These are phyloP conservation scores for Prunella fulvescens DNA, from an alignment of 2,113 vertebrate species.

Conservation along the genomic window DNA sequence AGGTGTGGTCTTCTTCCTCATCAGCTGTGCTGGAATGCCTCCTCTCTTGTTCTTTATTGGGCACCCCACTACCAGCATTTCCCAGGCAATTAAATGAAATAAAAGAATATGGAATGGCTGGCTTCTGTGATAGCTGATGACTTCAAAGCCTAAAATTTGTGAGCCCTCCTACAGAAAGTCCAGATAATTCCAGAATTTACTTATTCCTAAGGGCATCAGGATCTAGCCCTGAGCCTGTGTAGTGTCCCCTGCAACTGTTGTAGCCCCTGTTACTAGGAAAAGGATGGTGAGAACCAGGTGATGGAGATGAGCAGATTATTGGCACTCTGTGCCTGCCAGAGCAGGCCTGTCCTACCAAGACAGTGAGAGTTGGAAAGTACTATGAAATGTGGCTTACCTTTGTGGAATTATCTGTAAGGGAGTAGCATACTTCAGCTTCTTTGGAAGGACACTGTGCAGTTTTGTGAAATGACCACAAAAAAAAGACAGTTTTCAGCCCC, in stretches of 20 bases:
- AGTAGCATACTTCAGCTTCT: background rate
- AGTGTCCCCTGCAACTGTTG: background rate
- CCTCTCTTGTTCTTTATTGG: background rate
- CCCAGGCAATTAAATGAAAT: background rate
- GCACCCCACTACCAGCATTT: background rate
- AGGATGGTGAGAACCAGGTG: background rate
- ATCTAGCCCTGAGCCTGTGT: background rate
- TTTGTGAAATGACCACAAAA: background rate
- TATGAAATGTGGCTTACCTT: background rate
- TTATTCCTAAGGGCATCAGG: background rate
- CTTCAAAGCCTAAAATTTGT: background rate
- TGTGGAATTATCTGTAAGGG: background rate
- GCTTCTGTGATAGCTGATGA: rapidly evolving
- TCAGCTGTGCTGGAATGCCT: background rate
- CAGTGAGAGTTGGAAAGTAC: background rate
- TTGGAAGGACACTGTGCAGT: background rate
- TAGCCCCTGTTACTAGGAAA: background rate
- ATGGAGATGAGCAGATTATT: background rate
- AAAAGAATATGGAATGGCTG: background rate
- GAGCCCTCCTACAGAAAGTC: background rate
- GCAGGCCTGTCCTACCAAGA: background rate
- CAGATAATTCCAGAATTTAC: background rate
- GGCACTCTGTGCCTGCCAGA: background rate
- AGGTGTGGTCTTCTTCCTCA: background rate
- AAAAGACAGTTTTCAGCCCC: background rate